phyloP scores from a whole-genome alignment of 2,888 invertebrate genomes.

The Heliconius erato region DNA sequence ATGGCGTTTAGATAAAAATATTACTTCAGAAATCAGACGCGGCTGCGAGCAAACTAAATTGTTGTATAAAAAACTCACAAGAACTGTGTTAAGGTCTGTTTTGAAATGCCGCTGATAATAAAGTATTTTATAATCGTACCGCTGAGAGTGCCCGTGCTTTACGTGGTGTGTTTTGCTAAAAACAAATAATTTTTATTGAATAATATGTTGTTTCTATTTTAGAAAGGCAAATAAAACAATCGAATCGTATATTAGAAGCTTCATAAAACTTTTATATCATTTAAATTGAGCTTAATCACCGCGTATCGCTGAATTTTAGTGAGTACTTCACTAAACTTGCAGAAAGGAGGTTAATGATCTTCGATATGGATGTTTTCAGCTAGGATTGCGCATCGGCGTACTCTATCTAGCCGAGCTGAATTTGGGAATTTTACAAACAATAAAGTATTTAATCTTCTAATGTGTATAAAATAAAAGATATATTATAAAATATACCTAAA shows the following conservation, averaged over 20 bases:
- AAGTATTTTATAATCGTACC: constrained; percentile 57
- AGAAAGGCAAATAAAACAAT: not conserved
- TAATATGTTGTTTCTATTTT: constrained; percentile 43
- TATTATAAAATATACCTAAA: not conserved
- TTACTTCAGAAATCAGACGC: constrained; percentile 24
- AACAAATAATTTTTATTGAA: constrained; percentile 37
- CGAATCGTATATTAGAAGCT: not conserved
- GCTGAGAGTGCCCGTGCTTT: constrained; percentile 53
- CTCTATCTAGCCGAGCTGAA: not conserved
- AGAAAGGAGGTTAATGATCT: constrained; percentile 28
- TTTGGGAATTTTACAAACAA: not conserved
- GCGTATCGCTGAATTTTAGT: constrained; percentile 7
- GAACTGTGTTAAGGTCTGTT: constrained; percentile 32
- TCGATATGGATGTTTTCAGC: constrained; percentile 20
- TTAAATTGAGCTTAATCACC: constrained; percentile 10
- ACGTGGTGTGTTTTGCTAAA: constrained; percentile 50
- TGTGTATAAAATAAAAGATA: not conserved
- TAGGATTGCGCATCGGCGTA: constrained; percentile 4
- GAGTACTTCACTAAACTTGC: not conserved
- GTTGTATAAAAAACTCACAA: constrained; percentile 13
- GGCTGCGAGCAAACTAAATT: not conserved
- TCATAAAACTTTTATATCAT: constrained; percentile 16
- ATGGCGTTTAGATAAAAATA: constrained; percentile 27
- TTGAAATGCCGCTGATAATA: constrained; percentile 40
- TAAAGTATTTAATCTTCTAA: not conserved